Evolutionary conservation across 2,888 invertebrate genomes (phyloP), one percentile per base, ranked within the genome.

Genomic region (Temnothorax rugatulus): DNA sequence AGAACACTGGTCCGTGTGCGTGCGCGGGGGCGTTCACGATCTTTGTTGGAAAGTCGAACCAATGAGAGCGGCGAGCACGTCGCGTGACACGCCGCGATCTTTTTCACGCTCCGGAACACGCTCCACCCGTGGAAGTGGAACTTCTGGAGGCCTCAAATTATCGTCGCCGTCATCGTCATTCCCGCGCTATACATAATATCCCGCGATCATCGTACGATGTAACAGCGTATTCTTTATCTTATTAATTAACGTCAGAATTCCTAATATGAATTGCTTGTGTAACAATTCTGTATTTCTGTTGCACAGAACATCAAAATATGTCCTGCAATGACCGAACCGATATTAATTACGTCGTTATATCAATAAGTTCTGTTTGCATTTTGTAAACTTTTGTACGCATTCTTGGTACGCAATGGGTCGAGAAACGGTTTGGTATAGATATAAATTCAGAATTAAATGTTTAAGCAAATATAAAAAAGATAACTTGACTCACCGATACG

Each of bases 1-100:
- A 87, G 89, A 87, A 89, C 88, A 75, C 89, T 83, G 84, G 87
- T 84, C 84, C 83, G 88, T 77, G 89, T 93, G 93, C 93, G 93
- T 93, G 93, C 89, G 92, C 93, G 93, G 91, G 93, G 93, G 93
- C 93, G 93, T 93, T 88, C 89, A 92, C 93, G 91, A 87, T 91
- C 88, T 87, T 89, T 90, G 88, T 79, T n/a, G 86, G 88, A 82
- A 85, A 88, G 90, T 83, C 82, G 88, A 85, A 18, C 87, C 87
- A 88, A 90, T 88, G 82, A 84, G 87, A 88, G 61, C 34, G 83
- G 84, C 74, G 90, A 87, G 84, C 82, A 73, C 91, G 84, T 91
- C 91, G 92, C 87, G 91, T 88, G 87, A 89, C 87, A 89, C 90
- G 82, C 86, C 82, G 88, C 90, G 89, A 87, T 85, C 90, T 94